Percentiles rank a stretch among this genome's conserved stretches.
These are phyloP conservation scores for Bubo scandiacus DNA, from an alignment of 2,113 vertebrate species.

Conservation along the genomic window DNA sequence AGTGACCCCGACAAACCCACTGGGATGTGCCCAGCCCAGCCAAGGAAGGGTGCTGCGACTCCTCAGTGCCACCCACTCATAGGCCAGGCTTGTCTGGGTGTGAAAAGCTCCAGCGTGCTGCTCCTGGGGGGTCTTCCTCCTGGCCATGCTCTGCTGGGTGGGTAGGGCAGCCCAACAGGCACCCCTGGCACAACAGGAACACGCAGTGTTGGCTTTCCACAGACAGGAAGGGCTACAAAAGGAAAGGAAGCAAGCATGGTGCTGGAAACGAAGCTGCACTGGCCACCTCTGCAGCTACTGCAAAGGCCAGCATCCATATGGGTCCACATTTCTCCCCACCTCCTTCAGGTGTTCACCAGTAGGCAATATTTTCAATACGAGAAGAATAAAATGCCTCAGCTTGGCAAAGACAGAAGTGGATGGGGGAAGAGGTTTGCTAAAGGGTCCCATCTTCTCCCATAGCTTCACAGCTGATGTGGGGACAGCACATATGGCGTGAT, in stretches of 20 bases:
- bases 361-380: not conserved
- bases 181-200: not conserved
- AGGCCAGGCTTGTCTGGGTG: not conserved
- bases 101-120: not conserved
- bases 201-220: fast-evolving
- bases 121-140: not conserved
- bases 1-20: not conserved
- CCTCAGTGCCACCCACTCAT: not conserved
- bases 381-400: not conserved
- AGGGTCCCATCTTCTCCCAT: not conserved
- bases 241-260: not conserved
- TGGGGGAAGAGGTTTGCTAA: not conserved
- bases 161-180: not conserved
- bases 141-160: fast-evolving
- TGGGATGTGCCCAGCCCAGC: not conserved
- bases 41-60: not conserved
- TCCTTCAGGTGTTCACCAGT: not conserved
- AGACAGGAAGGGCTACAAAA: not conserved
- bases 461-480: not conserved
- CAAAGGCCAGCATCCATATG: not conserved
- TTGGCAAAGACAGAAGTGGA: not conserved
- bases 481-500: fast-evolving
- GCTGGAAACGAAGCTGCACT: not conserved
- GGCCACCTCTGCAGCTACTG: not conserved
- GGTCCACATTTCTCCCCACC: fast-evolving